These are phyloP conservation scores for Cochlearius cochlearius DNA, from an alignment of 2,113 vertebrate genomes.

Conservation along the genomic window DNA sequence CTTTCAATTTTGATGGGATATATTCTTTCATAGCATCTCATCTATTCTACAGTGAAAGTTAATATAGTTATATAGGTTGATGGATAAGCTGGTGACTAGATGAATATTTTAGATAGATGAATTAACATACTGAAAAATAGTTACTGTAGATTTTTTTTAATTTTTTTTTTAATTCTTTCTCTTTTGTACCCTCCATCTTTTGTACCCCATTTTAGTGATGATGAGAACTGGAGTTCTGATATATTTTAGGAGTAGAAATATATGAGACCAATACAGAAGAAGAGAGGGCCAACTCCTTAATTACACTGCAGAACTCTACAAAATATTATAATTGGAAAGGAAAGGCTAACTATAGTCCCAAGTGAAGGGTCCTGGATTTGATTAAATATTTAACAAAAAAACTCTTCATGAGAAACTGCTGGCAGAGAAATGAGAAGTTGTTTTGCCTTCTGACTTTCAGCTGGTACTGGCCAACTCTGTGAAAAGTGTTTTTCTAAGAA, in stretches of 20 bases:
- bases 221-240: not conserved
- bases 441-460: not conserved
- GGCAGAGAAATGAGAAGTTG: not conserved
- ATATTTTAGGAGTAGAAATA: not conserved
- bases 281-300: rapidly evolving
- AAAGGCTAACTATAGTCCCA: not conserved
- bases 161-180: not conserved
- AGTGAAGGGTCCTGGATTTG: not conserved
- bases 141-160: not conserved
- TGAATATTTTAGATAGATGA: not conserved
- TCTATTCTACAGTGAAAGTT: not conserved
- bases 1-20: not conserved
- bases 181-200: not conserved
- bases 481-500: not conserved
- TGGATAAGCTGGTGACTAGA: not conserved
- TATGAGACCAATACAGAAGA: not conserved
- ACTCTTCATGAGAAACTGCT: not conserved
- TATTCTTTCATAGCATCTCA: not conserved
- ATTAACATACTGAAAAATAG: not conserved
- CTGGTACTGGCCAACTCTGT: not conserved
- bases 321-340: not conserved
- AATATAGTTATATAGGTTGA: not conserved
- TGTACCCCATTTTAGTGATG: not conserved
- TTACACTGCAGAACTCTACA: not conserved
- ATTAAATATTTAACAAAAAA: not conserved